Conservation (phyloP, 2,113 vertebrate species). For the Ptychochromis oligacanthus region DNA sequence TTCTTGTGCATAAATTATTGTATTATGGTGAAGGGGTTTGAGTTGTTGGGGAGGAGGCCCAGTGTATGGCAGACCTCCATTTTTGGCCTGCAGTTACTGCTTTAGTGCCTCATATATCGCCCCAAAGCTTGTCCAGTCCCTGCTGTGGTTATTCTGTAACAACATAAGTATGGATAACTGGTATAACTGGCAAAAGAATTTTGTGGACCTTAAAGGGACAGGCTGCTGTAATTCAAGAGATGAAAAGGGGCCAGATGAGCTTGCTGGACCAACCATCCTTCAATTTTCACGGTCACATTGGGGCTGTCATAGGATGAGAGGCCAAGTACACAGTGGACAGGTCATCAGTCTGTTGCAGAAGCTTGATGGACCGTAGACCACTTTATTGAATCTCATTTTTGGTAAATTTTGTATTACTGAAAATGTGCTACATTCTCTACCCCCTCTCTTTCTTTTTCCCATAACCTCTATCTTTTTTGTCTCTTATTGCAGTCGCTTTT, state of each 20-base stretch:
- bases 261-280: background rate
- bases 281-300: background rate
- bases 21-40: background rate
- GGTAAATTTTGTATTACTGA: no score
- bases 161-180: background rate
- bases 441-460: background rate
- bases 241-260: background rate
- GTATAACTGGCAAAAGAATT: background rate
- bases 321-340: background rate
- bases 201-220: background rate
- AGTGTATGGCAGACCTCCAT: fast-evolving
- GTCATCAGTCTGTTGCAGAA: background rate
- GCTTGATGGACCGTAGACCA: background rate
- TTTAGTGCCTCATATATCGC: background rate
- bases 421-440: no score
- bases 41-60: background rate
- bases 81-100: background rate
- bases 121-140: background rate
- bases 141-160: no score
- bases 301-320: background rate
- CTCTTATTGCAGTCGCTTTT: background rate
- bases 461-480: background rate
- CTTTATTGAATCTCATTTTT: background rate
- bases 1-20: background rate
- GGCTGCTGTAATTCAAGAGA: no score